Percentiles rank a stretch among this genome's conserved stretches.
phyloP scores from a whole-genome alignment of 1,140 invertebrate genomes.

The Drosophila navojoa region DNA sequence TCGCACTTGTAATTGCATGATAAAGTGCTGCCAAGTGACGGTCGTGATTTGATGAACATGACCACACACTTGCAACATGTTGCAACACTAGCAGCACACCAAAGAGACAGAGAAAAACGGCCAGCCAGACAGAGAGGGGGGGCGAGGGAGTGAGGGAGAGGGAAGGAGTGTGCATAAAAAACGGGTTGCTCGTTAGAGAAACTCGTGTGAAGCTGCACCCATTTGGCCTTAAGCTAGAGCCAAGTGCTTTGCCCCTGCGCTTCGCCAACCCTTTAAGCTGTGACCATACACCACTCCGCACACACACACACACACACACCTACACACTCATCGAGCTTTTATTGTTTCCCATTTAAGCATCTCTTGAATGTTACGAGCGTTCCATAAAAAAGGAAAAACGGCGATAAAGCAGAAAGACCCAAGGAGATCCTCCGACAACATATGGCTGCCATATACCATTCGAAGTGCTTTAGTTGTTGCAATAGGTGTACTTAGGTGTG shows the following conservation, averaged over 20 bases:
- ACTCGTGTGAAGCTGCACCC: constrained; percentile 29
- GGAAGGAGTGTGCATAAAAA: neutral
- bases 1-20: constrained; percentile 67
- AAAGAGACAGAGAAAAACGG: neutral
- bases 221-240: constrained; percentile 24
- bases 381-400: constrained; percentile 40
- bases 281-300: neutral
- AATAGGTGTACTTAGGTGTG: neutral
- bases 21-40: constrained; percentile 66
- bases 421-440: constrained; percentile 28
- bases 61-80: constrained; percentile 55
- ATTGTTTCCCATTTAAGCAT: constrained; percentile 51
- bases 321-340: constrained; percentile 32
- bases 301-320: neutral
- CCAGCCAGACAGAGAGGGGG: neutral
- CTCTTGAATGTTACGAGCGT: constrained; percentile 52
- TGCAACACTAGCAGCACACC: constrained; percentile 45
- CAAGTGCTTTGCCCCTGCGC: neutral
- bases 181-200: constrained; percentile 34
- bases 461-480: constrained; percentile 2
- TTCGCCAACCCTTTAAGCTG: neutral
- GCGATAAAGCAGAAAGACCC: constrained; percentile 38
- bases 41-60: constrained; percentile 61
- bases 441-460: constrained; percentile 20
- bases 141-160: neutral